Conservation (phyloP, 2,113 vertebrate genomes). For the Columba janthina region DNA sequence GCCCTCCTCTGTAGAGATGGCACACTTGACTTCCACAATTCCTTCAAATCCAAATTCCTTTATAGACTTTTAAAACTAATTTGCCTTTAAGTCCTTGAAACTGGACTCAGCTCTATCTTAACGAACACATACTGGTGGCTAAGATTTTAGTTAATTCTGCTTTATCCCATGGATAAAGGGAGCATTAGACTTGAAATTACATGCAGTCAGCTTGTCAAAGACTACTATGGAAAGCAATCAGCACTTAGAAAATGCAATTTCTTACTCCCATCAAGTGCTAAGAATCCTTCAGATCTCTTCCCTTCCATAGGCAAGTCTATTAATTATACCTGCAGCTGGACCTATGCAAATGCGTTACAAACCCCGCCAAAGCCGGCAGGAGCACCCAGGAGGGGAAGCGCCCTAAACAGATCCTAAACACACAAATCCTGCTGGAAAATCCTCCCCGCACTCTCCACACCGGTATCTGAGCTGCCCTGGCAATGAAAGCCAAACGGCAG, state of each 20-base stretch:
- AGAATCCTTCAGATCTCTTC: not conserved
- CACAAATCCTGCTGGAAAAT: too few relatives aligned
- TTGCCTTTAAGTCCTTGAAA: constrained; percentile 67
- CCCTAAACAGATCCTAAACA: too few relatives aligned
- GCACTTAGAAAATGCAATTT: constrained; percentile 3
- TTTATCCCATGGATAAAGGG: constrained; percentile 74
- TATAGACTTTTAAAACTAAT: constrained; percentile 71
- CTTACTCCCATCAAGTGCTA: not conserved
- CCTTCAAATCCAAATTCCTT: constrained; percentile 70
- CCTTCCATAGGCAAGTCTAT: not conserved
- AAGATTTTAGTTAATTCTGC: constrained; percentile 70
- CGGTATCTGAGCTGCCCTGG: too few relatives aligned
- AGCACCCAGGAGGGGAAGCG: too few relatives aligned
- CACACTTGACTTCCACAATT: constrained; percentile 62
- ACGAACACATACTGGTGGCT: constrained; percentile 37
- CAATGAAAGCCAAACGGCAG: not conserved
- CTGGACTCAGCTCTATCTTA: constrained; percentile 54
- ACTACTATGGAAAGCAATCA: constrained; percentile 11
- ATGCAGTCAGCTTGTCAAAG: constrained; percentile 48
- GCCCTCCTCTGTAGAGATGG: not conserved
- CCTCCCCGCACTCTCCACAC: too few relatives aligned
- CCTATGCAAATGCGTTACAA: not conserved
- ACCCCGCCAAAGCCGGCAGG: too few relatives aligned
- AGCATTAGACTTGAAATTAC: constrained; percentile 74
- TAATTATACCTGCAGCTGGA: not conserved